Evolutionary conservation across 2,888 invertebrate species (phyloP), one percentile per base, ranked within the genome.

Genomic region (Glyphotaelius pellucidus): DNA sequence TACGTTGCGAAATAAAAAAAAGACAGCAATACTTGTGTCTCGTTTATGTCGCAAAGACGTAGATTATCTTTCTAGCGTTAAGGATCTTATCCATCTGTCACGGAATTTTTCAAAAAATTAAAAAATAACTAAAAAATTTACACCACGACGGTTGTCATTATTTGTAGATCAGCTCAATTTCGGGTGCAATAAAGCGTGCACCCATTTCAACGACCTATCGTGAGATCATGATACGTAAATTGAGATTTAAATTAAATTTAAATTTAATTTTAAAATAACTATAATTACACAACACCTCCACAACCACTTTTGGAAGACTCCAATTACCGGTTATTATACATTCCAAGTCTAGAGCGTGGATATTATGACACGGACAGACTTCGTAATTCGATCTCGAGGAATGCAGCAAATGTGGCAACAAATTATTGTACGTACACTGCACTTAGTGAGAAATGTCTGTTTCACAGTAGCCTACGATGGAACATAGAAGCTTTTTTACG

Each of bases 391-490:
- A 67, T 67, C 67, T 67, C 25, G 9, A 67, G 67, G 67, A 67
- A 67, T 67, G 67, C 67, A 67, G 67, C 67, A 67, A 67, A 67
- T 67, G 67, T 67, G 67, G 67, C 25, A 67, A 67, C 83, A 83
- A 32, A 83, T 83, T 83, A 83, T 83, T 83, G 35, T 83, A 35
- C 19, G 35, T 83, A 25, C 83, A 83, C 83, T 83, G 83, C 83
- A 83, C 83, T 83, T 31, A 32, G 35, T 38, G 31, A 19, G 25
- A 83, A 31, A 35, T 83, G 31, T 32, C 81, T 83, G 81, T 38
- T 83, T 83, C 83, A 83, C 83, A 83, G 67, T 67, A 67, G 25
- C 67, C 67, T 67, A 67, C 9, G 67, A 67, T 25, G n/a, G 25
- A 67, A 67, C n/a, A 67, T 25, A 9, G 25, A 67, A 67, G 67